Conservation (phyloP, 2,113 vertebrate species). For the Porphyrio hochstetteri region DNA sequence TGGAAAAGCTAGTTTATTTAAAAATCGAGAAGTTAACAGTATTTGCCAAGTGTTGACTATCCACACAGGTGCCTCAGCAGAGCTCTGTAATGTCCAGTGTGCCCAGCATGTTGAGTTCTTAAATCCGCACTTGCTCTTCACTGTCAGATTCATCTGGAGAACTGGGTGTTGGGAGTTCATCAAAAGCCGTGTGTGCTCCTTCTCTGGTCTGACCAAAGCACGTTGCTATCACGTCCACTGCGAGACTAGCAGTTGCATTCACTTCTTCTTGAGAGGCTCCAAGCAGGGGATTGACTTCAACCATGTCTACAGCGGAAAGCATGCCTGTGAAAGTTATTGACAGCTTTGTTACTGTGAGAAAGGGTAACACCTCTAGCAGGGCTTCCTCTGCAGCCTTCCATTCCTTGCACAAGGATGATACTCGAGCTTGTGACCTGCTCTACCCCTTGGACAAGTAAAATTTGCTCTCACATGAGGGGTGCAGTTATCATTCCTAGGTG, state of each 20-base stretch:
- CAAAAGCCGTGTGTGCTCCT: slow-evolving; percentile 79
- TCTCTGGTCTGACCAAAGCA: slow-evolving; percentile 92
- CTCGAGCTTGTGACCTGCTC: not conserved
- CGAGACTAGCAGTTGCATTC: slow-evolving; percentile 84
- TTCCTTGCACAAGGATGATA: not conserved
- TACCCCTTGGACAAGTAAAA: not conserved
- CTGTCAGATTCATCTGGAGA: slow-evolving; percentile 81
- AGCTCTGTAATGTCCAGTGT: slow-evolving; percentile 48
- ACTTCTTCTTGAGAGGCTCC: slow-evolving; percentile 84
- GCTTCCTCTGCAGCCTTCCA: not conserved
- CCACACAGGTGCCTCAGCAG: slow-evolving; percentile 4
- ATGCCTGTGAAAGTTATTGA: slow-evolving; percentile 77
- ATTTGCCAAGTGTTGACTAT: slow-evolving; percentile 50
- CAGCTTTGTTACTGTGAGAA: not conserved
- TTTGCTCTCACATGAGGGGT: not conserved
- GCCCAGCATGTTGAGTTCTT: not conserved
- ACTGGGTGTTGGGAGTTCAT: slow-evolving; percentile 81
- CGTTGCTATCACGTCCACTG: slow-evolving; percentile 89
- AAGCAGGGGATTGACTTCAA: slow-evolving; percentile 92
- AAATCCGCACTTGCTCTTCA: slow-evolving; percentile 79
- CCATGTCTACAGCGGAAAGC: slow-evolving; percentile 92
- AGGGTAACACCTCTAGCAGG: not conserved
- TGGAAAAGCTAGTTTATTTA: slow-evolving; percentile 68
- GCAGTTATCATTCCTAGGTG: not conserved
- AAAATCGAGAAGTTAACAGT: slow-evolving; percentile 24